Evolutionary conservation across 2,888 invertebrate genomes (phyloP).

Genomic region (Julus scanicus): DNA sequence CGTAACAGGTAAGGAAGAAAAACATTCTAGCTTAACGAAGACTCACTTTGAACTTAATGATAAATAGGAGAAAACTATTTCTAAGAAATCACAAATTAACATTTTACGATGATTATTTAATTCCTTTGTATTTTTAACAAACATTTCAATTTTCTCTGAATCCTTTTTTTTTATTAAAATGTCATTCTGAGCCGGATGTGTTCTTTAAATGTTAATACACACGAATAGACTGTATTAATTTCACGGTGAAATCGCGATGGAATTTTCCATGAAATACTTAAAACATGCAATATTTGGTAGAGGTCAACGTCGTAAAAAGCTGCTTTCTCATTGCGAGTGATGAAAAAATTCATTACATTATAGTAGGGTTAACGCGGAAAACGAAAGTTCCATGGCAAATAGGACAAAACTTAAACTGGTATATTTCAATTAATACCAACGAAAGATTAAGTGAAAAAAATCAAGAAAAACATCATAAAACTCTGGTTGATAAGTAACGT

Average conservation of each 20-base stretch:
- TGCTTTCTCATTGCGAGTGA: slow-evolving; percentile 36
- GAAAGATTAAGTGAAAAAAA: not conserved
- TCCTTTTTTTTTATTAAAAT: not conserved
- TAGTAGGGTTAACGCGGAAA: not conserved
- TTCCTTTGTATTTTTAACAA: not conserved
- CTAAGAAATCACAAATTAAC: too few species aligned
- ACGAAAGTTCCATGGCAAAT: not conserved
- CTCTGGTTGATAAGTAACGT: not conserved
- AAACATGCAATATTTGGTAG: not conserved
- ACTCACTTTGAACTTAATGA: too few species aligned
- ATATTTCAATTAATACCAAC: not conserved
- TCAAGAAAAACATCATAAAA: not conserved
- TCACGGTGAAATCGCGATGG: not conserved
- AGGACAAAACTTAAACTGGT: not conserved
- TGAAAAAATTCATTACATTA: not conserved
- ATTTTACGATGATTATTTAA: not conserved
- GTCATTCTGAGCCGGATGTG: not conserved
- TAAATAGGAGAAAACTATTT: too few species aligned
- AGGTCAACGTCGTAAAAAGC: not conserved
- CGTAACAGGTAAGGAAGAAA: too few species aligned
- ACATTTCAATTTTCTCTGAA: not conserved
- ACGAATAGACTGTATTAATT: not conserved
- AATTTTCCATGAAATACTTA: not conserved
- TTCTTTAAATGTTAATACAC: not conserved
- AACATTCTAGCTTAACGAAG: too few species aligned